These are phyloP conservation scores for Drosophila parabipectinata DNA, from an alignment of 1,140 invertebrate species.

Conservation along the genomic window DNA sequence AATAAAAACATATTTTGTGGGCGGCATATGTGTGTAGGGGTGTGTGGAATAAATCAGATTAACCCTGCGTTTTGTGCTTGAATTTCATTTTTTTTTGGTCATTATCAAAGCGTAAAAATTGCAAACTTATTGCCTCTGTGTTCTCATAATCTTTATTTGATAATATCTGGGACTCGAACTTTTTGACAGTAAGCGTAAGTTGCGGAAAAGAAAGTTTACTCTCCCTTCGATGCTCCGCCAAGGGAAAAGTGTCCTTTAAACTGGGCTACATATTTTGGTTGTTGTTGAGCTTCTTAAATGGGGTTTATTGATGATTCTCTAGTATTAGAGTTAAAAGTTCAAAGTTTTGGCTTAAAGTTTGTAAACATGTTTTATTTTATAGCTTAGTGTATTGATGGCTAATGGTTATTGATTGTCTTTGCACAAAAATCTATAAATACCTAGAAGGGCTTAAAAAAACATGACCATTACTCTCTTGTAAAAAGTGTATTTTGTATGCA, in stretches of 20 bases:
- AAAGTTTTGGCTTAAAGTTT: neutral
- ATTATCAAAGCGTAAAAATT: conserved; percentile 55
- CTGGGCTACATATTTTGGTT: too few relatives aligned
- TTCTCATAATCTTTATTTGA: conserved; percentile 34
- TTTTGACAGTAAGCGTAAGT: conserved; percentile 51
- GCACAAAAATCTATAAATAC: neutral
- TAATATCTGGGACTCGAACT: conserved; percentile 42
- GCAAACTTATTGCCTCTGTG: conserved; percentile 35
- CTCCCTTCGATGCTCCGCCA: neutral
- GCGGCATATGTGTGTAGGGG: conserved; percentile 10
- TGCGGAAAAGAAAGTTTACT: conserved; percentile 29
- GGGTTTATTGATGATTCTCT: neutral
- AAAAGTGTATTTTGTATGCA: neutral
- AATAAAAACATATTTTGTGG: conserved; percentile 14
- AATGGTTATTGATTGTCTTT: too few relatives aligned
- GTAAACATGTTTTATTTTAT: too few relatives aligned
- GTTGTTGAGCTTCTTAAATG: neutral
- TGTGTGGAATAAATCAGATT: conserved; percentile 30
- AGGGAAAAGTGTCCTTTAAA: neutral
- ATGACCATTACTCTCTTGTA: too few relatives aligned
- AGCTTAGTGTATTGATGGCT: too few relatives aligned
- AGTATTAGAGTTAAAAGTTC: neutral
- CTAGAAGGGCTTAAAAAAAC: too few relatives aligned
- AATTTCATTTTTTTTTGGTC: conserved; percentile 23
- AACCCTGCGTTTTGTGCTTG: conserved; percentile 23